Base-by-base conservation (phyloP, 2,888 invertebrate species). In the Aplocera efformata region DNA sequence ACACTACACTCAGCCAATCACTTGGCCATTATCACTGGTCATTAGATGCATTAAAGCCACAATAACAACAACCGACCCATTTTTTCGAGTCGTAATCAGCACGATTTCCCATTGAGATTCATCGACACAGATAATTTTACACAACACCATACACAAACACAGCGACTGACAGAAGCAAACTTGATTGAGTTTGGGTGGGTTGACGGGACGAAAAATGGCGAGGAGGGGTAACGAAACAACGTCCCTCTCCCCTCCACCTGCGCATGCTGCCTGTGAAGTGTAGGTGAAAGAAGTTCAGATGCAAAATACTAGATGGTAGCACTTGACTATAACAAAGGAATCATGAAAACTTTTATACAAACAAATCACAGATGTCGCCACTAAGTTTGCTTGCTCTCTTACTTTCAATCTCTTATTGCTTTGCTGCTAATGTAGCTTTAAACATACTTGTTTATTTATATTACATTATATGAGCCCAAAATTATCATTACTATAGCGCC, bases 71-170 rank as follows among this genome's bases (percentile, higher is more conserved):
- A 77, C 64, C 81, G 80, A 83, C 77, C 88, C 88, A 88, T 88
- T 68, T 72, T 82, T 78, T 81, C 74, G 79, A 79, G 75, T 75
- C 79, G 80, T 68, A 77, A 78, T 84, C 72, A 84, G 68, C 83
- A 85, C 79, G 77, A 85, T 85, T 85, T 85, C 80, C 86, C 84
- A 86, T 86, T 84, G 79, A 86, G 74, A 85, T 80, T 82, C 85
- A 85, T 86, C 75, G 70, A 76, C 83, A 86, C 85, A 65, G 69
- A 77, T 76, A 85, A 82, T 85, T 86, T 84, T 84, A 83, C 86
- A 85, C 81, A 81, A 83, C 82, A 85, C 84, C 74, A 77, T 78
- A 84, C 85, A 88, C 85, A 86, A 88, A 88, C 88, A 88, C 84
- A 76, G 66, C 86, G 81, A 82, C 80, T 88, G 86, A 84, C 88